These are phyloP conservation scores for Hipparchia semele DNA, from an alignment of 2,888 invertebrate species.

Conservation along the genomic window DNA sequence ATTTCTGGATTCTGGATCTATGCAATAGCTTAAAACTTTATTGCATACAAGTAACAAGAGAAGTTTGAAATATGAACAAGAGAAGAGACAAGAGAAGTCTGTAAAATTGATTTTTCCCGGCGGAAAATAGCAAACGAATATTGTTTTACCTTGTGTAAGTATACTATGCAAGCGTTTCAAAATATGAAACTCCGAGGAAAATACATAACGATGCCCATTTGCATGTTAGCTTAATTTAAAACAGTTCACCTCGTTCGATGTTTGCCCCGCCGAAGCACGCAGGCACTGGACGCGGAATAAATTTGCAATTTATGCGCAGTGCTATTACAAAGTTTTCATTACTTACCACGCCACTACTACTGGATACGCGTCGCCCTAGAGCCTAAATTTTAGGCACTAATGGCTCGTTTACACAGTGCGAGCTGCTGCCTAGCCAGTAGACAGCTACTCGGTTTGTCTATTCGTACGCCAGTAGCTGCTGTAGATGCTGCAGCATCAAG, in stretches of 20 bases:
- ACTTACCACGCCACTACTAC: not conserved
- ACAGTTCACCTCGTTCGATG: slow-evolving; percentile 4
- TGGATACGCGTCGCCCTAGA: not conserved
- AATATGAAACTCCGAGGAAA: slow-evolving; percentile 1
- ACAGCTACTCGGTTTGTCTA: too few species aligned
- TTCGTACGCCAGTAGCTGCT: too few species aligned
- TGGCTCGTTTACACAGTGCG: not conserved
- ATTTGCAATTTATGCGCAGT: not conserved
- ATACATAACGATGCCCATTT: slow-evolving; percentile 4
- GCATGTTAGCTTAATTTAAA: slow-evolving; percentile 16
- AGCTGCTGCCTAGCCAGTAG: too few species aligned
- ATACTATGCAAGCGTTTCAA: not conserved
- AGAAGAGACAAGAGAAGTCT: too few species aligned
- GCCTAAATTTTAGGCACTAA: not conserved
- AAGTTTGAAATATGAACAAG: too few species aligned
- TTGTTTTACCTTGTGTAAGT: not conserved
- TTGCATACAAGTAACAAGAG: too few species aligned
- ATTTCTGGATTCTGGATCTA: too few species aligned
- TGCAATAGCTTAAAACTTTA: too few species aligned
- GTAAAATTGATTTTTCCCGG: too few species aligned
- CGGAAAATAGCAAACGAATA: too few species aligned
- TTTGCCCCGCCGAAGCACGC: not conserved
- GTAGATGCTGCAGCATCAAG: too few species aligned
- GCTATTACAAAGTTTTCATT: slow-evolving; percentile 14
- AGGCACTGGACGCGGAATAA: not conserved